Conservation (phyloP, 2,888 invertebrate species). For the Epirrhoe tristata region DNA sequence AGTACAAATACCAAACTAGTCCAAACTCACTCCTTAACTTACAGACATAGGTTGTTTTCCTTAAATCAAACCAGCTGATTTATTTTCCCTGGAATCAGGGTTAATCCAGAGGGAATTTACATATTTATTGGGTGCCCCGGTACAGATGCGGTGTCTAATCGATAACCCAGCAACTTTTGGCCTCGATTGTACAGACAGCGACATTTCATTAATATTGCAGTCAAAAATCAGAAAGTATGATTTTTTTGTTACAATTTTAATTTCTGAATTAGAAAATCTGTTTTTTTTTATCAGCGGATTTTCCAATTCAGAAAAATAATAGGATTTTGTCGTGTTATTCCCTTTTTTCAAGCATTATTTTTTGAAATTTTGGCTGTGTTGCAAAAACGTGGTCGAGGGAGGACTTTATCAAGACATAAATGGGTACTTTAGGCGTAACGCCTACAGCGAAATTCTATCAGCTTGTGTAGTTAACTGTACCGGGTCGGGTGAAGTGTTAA, state of each 20-base stretch:
- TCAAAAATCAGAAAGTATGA: constrained; percentile 2
- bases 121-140: constrained; percentile 74
- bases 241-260: no score
- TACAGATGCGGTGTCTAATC: constrained; percentile 70
- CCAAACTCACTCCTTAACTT: neutral
- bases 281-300: no score
- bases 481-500: constrained; percentile 41
- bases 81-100: constrained; percentile 42
- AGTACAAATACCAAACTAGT: neutral
- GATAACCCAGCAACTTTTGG: constrained; percentile 57
- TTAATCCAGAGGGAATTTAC: constrained; percentile 70
- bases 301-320: no score
- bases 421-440: neutral
- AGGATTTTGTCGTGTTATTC: neutral
- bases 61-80: constrained; percentile 29
- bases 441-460: constrained; percentile 3
- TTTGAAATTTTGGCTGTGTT: neutral
- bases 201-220: constrained; percentile 22
- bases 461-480: constrained; percentile 27
- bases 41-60: constrained; percentile 13
- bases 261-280: no score
- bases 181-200: constrained; percentile 35
- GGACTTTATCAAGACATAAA: no score
- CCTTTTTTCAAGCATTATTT: neutral
- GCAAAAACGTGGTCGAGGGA: no score